A percentile compares a stretch with the other conserved stretches of the same genome.
Evolutionary conservation across 2,888 invertebrate species (phyloP).

Genomic region (Scaptomyza polygonia): DNA sequence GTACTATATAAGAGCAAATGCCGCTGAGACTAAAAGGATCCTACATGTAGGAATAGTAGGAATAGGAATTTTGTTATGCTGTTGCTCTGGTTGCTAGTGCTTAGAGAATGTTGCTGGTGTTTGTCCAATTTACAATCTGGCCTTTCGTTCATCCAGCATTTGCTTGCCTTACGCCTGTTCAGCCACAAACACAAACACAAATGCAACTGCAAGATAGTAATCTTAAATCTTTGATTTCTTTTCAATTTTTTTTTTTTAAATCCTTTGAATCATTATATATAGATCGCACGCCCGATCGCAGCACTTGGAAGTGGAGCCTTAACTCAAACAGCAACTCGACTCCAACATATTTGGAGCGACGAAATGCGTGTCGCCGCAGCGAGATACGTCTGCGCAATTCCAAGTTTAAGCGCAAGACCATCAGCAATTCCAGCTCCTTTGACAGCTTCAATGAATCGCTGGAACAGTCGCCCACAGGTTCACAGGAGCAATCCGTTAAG

Average conservation of each 20-base stretch:
- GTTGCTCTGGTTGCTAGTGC: slow-evolving; percentile 39
- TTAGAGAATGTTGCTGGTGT: slow-evolving; percentile 53
- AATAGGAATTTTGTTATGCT: slow-evolving; percentile 9
- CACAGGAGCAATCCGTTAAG: slow-evolving; percentile 38
- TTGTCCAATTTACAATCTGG: slow-evolving; percentile 19
- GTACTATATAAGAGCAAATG: no score
- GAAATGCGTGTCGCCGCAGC: slow-evolving; percentile 90
- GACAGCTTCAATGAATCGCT: slow-evolving; percentile 81
- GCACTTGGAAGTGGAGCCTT: slow-evolving; percentile 84
- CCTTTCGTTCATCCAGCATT: slow-evolving; percentile 27
- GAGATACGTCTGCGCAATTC: slow-evolving; percentile 83
- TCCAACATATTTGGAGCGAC: slow-evolving; percentile 94
- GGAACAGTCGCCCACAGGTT: slow-evolving; percentile 52
- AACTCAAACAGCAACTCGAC: slow-evolving; percentile 89
- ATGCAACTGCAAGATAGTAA: slow-evolving; percentile 23
- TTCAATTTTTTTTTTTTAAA: slow-evolving; percentile 1
- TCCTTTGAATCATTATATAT: slow-evolving; percentile 13
- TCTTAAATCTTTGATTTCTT: neutral
- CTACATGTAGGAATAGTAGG: no score
- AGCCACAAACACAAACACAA: neutral
- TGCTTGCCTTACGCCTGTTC: slow-evolving; percentile 20
- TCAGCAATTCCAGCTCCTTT: slow-evolving; percentile 81
- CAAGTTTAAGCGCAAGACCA: slow-evolving; percentile 83
- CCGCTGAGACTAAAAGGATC: no score
- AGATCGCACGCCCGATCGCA: slow-evolving; percentile 84